Base-by-base conservation (phyloP, 2,113 vertebrate species). In the Ammodytes dubius region DNA sequence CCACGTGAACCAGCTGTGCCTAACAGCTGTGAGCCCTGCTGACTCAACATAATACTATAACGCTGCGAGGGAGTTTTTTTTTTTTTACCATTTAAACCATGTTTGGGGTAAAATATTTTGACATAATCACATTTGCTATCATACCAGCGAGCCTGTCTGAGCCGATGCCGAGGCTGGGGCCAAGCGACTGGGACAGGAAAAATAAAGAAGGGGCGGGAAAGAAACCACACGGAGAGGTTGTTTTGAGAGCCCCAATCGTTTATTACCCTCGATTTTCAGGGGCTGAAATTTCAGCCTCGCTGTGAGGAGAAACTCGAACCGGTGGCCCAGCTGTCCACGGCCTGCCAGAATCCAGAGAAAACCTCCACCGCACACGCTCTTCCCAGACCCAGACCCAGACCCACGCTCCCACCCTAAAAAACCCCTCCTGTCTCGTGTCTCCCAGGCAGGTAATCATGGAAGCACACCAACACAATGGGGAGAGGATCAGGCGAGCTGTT, bases 221-320 rank as follows among this genome's bases (percentile, higher is more conserved):
- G 19, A 61, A 64, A 67, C 35, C 87, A 80, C 89, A 87, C 54
- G 8, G 40, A 76, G 75, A 82, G 81, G 82, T 90, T 93, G 92
- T 92, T 93, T 92, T 91, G 77, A 93, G 84, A 91, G 89, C 90
- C 89, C 73, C 82, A 88, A 89, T 94, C 89, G 77, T 94, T 95
- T 95, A 93, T 95, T 94, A 92, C 85, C 87, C 92, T 88, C 73
- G 73, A 93, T 94, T 93, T 93, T 90, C 81, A 86, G 87, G 81
- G 92, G 90, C 74, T 95, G 95, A 95, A 95, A 96, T 96, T 95
- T 95, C 95, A 95, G 91, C 91, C 93, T 90, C 68, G 14, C 88
- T 87, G 85, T 87, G 91, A 88, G 82, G 60, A 84, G 95, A 95
- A 95, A 95, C 94, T 92, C 76, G 87, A 95, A 95, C 92, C 80